These are phyloP conservation scores for Platorchestia sp. DNA, from an alignment of 1,140 invertebrate genomes.

Conservation along the genomic window DNA sequence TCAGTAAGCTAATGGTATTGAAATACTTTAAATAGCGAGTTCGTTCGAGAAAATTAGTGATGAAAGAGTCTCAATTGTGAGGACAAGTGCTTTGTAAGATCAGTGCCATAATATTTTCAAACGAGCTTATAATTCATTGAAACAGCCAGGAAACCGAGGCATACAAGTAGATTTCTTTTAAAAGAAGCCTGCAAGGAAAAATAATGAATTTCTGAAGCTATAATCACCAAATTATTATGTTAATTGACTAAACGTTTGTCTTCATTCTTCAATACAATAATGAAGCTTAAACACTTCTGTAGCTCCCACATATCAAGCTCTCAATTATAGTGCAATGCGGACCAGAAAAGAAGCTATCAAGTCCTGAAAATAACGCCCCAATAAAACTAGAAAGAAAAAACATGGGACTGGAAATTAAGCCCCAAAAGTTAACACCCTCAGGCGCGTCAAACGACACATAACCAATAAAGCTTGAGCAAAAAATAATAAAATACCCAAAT, in stretches of 20 bases:
- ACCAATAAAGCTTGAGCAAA: neutral
- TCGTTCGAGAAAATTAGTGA: neutral
- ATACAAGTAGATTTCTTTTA: neutral
- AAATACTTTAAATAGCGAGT: neutral
- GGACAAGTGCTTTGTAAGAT: too few species aligned
- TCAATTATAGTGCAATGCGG: neutral
- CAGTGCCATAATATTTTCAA: neutral
- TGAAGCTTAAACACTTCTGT: neutral
- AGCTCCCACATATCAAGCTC: neutral
- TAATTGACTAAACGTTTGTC: neutral
- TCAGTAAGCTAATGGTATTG: neutral
- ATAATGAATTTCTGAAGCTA: neutral
- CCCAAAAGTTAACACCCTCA: neutral
- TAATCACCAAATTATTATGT: neutral
- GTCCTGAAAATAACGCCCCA: neutral
- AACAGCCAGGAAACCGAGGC: neutral
- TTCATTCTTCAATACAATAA: neutral
- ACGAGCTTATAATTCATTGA: neutral
- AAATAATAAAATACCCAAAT: neutral
- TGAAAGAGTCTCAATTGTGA: neutral
- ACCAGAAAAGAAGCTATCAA: neutral
- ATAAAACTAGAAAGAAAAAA: neutral
- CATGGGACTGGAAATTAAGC: too few species aligned
- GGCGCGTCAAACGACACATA: neutral
- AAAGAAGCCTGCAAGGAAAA: neutral